Percentiles rank a stretch among this genome's conserved stretches.
These are phyloP conservation scores for Allygus modestus DNA, from an alignment of 2,888 invertebrate species.

Conservation along the genomic window DNA sequence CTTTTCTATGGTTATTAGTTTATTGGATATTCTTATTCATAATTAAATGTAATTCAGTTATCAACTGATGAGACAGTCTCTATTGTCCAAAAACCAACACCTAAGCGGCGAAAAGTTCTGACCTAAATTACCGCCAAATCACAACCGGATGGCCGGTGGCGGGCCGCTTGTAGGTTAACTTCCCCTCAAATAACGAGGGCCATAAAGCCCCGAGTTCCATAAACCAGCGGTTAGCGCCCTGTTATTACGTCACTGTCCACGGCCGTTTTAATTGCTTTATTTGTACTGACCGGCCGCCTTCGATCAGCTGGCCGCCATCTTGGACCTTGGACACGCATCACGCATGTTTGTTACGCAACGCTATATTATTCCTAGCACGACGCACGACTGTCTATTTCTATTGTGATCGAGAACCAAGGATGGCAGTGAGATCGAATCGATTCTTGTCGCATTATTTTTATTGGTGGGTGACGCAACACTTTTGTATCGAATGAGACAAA, in stretches of 20 bases:
- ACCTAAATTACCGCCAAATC: background rate
- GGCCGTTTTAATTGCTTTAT: slow-evolving; percentile 33
- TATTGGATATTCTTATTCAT: too few relatives aligned
- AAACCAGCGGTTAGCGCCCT: slow-evolving; percentile 8
- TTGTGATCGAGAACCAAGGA: slow-evolving; percentile 12
- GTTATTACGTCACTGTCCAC: slow-evolving; percentile 6
- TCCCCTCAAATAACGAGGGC: background rate
- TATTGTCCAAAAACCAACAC: background rate
- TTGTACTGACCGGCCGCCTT: slow-evolving; percentile 1
- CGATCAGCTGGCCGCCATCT: slow-evolving; percentile 20
- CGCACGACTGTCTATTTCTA: background rate
- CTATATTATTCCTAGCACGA: slow-evolving; percentile 18
- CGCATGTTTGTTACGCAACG: slow-evolving; percentile 29
- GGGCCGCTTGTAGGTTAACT: background rate
- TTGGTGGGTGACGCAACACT: background rate
- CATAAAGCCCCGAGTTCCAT: background rate
- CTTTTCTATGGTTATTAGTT: too few relatives aligned
- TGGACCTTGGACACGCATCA: slow-evolving; percentile 22
- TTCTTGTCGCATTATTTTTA: background rate
- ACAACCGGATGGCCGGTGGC: background rate
- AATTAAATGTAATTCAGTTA: too few relatives aligned
- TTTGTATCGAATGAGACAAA: background rate
- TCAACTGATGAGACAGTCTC: background rate
- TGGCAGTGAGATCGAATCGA: slow-evolving; percentile 16
- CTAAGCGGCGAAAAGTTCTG: background rate